A percentile compares a stretch with the other conserved stretches of the same genome.
Evolutionary conservation across 2,113 vertebrate genomes (phyloP).

Genomic region (Trachemys scripta): DNA sequence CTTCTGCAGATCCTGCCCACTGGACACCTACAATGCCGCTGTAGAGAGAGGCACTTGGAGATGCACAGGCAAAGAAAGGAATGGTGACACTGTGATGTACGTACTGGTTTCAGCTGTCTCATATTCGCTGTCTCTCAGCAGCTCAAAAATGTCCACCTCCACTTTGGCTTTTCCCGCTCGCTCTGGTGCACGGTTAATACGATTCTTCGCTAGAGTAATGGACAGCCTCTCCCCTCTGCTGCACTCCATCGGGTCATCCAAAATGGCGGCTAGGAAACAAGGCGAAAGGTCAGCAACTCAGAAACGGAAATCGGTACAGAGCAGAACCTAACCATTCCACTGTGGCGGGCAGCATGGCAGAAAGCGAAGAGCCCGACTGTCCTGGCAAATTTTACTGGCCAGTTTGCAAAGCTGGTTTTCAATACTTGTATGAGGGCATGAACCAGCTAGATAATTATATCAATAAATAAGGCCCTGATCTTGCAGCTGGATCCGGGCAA

Average conservation of each 20-base stretch:
- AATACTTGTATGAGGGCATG: too few relatives aligned
- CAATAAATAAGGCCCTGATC: background rate
- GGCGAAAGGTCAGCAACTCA: background rate
- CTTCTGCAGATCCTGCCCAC: background rate
- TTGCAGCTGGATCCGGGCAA: background rate
- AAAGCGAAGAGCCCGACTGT: background rate
- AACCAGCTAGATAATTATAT: background rate
- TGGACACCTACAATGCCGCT: background rate
- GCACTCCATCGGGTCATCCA: conserved; percentile 99
- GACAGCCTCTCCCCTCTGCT: conserved; percentile 97
- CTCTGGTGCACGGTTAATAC: conserved; percentile 93
- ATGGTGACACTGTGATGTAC: conserved; percentile 34
- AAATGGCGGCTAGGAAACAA: conserved; percentile 86
- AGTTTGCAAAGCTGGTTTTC: background rate
- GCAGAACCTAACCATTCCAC: background rate
- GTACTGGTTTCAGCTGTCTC: conserved; percentile 98
- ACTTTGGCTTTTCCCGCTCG: conserved; percentile 92
- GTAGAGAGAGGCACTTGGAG: background rate
- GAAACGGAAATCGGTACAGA: background rate
- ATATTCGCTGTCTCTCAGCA: conserved; percentile 97
- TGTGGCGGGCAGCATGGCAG: too few relatives aligned
- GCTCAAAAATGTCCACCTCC: conserved; percentile 97
- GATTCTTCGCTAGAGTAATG: conserved; percentile 97
- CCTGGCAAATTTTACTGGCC: background rate
- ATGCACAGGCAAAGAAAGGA: background rate